These are phyloP conservation scores for Muscidifurax raptorellus DNA, from an alignment of 1,140 invertebrate species.

Conservation along the genomic window DNA sequence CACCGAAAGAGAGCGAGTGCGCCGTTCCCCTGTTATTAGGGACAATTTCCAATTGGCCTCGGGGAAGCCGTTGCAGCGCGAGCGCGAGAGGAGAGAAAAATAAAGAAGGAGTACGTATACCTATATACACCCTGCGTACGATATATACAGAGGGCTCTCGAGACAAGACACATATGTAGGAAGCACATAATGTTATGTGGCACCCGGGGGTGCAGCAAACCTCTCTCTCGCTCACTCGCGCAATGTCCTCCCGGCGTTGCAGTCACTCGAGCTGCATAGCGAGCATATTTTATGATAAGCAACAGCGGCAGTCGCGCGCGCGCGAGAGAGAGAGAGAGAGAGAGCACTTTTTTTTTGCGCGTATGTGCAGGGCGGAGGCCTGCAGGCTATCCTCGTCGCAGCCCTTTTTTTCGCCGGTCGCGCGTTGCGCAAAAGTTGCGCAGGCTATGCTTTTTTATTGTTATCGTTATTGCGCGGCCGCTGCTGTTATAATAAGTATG, in stretches of 20 bases:
- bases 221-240: constrained; percentile 47
- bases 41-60: constrained; percentile 74
- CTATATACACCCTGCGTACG: no score
- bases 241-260: constrained; percentile 55
- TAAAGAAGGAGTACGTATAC: constrained; percentile 30
- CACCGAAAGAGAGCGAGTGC: not conserved
- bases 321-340: no score
- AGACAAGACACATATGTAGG: constrained; percentile 46
- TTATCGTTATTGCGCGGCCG: not conserved
- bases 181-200: constrained; percentile 61
- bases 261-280: constrained; percentile 54
- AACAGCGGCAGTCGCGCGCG: constrained; percentile 57
- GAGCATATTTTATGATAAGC: constrained; percentile 75
- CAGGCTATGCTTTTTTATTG: not conserved
- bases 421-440: not conserved
- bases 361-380: not conserved
- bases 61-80: constrained; percentile 57
- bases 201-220: constrained; percentile 58
- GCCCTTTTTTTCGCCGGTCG: not conserved
- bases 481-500: not conserved
- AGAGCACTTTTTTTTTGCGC: not conserved
- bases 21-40: constrained; percentile 74
- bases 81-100: constrained; percentile 39
- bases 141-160: not conserved
- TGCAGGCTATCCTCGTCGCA: not conserved